Evolutionary conservation across 2,888 invertebrate genomes (phyloP).

Genomic region (Laothoe populi): DNA sequence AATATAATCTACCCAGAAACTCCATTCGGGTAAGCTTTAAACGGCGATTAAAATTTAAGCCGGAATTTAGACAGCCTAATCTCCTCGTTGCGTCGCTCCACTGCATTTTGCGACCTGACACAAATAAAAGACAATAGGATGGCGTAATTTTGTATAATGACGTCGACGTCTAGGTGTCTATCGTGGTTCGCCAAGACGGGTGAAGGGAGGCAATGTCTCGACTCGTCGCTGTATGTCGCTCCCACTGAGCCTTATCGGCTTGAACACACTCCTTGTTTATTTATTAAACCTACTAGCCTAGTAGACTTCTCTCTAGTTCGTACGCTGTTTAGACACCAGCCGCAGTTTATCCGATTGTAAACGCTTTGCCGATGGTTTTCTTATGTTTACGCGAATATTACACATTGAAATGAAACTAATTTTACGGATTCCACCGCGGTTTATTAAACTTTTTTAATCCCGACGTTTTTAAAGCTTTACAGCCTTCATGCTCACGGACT

Average conservation of each 20-base stretch:
- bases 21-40: conserved; percentile 65
- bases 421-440: too few relatives aligned
- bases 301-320: conserved; percentile 52
- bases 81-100: conserved; percentile 67
- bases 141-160: conserved; percentile 63
- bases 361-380: too few relatives aligned
- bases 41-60: conserved; percentile 77
- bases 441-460: too few relatives aligned
- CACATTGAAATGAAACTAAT: too few relatives aligned
- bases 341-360: conserved; percentile 37
- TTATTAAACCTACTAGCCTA: conserved; percentile 71
- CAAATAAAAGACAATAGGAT: conserved; percentile 65
- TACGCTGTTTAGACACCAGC: conserved; percentile 52
- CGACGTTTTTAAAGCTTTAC: too few relatives aligned
- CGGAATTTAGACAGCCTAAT: conserved; percentile 78
- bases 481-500: too few relatives aligned
- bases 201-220: conserved; percentile 40
- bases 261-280: conserved; percentile 79
- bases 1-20: conserved; percentile 62
- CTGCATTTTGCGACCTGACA: conserved; percentile 68
- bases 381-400: too few relatives aligned
- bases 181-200: conserved; percentile 50
- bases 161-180: conserved; percentile 49
- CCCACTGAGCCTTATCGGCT: conserved; percentile 72
- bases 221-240: conserved; percentile 47